phyloP scores from a whole-genome alignment of 1,140 invertebrate species.

The Phymorhynchus buccinoides region DNA sequence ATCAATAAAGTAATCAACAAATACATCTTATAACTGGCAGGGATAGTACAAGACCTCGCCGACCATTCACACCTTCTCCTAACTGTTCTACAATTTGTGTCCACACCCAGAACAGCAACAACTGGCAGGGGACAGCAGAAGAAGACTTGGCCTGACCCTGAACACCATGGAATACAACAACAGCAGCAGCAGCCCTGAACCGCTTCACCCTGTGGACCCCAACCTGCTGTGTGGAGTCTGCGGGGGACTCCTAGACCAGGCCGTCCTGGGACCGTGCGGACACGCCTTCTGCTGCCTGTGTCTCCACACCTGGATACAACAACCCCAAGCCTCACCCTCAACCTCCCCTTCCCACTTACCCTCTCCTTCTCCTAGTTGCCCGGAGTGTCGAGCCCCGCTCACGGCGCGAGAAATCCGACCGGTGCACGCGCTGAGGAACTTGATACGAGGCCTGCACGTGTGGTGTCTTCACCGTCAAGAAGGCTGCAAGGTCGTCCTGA shows the following conservation, averaged over 20 bases:
- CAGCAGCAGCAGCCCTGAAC: constrained; percentile 52
- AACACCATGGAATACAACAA: no score
- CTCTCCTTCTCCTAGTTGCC: constrained; percentile 61
- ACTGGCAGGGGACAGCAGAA: no score
- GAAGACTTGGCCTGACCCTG: no score
- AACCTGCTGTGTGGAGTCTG: constrained; percentile 69
- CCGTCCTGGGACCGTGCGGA: constrained; percentile 69
- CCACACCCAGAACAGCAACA: no score
- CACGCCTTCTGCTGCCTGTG: constrained; percentile 67
- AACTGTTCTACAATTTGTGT: no score
- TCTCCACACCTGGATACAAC: constrained; percentile 64
- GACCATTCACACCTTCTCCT: no score
- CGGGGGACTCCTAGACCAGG: constrained; percentile 64
- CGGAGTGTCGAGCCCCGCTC: constrained; percentile 65
- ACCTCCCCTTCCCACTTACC: constrained; percentile 61
- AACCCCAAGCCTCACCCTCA: constrained; percentile 51
- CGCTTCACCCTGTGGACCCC: constrained; percentile 61
- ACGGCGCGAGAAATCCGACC: constrained; percentile 53
- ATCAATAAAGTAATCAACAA: no score
- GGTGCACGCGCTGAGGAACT: constrained; percentile 64
- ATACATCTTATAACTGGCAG: no score
- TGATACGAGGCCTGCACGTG: constrained; percentile 65
- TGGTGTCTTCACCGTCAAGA: constrained; percentile 56
- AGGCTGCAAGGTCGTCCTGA: constrained; percentile 62
- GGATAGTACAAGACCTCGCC: no score